Evolutionary conservation across 1,140 invertebrate species (phyloP).

Genomic region (Drosophila tani): DNA sequence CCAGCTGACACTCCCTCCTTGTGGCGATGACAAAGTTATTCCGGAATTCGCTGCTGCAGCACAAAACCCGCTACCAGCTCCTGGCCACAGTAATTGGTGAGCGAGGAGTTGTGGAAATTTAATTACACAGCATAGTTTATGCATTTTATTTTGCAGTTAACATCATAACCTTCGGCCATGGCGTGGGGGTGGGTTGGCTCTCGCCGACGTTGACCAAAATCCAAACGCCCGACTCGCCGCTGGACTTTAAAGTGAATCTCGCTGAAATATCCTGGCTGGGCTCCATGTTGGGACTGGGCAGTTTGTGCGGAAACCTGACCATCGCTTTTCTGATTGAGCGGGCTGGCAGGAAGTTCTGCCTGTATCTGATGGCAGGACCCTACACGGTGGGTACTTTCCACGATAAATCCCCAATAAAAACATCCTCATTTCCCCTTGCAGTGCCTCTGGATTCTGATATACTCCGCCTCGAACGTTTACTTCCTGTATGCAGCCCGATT

Average conservation of each 20-base stretch:
- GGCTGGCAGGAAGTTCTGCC: constrained; percentile 85
- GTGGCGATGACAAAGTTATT: constrained; percentile 30
- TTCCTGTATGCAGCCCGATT: constrained; percentile 84
- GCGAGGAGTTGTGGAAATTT: neutral
- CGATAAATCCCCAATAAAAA: neutral
- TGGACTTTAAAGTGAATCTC: constrained; percentile 65
- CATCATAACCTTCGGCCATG: constrained; percentile 85
- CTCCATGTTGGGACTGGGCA: constrained; percentile 77
- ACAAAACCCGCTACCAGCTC: constrained; percentile 61
- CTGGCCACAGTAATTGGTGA: constrained; percentile 71
- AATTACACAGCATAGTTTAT: neutral
- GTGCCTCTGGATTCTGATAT: constrained; percentile 80
- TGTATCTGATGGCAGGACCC: constrained; percentile 81
- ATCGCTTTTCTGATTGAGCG: constrained; percentile 81
- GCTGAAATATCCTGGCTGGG: constrained; percentile 83
- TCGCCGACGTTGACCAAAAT: constrained; percentile 80
- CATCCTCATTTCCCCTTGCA: constrained; percentile 4
- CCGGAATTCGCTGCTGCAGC: constrained; percentile 40
- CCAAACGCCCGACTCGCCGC: constrained; percentile 54
- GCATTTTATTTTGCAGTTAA: constrained; percentile 62
- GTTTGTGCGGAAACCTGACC: constrained; percentile 70
- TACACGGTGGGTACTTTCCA: constrained; percentile 64
- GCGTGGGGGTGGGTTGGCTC: constrained; percentile 85
- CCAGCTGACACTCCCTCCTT: neutral
- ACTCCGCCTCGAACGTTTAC: constrained; percentile 75